Base-by-base conservation (phyloP, 2,113 vertebrate species). In the Oryzias javanicus region DNA sequence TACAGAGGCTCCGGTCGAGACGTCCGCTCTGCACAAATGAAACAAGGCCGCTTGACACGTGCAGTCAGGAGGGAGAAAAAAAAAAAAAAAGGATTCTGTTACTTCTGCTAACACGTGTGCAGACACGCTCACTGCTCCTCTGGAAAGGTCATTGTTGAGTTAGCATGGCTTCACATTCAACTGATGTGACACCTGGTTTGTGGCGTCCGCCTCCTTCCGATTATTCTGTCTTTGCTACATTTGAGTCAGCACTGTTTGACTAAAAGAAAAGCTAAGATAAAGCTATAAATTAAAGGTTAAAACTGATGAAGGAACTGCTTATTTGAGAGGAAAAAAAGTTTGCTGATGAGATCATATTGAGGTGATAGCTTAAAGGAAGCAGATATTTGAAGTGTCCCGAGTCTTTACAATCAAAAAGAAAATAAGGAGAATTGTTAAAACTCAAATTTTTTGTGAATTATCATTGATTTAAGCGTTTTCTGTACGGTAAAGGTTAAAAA, bases 41-140 rank as follows among this genome's bases (percentile, higher is more conserved):
- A 79, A 61, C 66, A 76, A 81, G 83, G 81, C 76, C 80, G 75
- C 64, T 74, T 70, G 44, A 64, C 73, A 76, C 72, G 57, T 74
- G 56, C 67, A 73, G 64, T 83, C 54, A 52, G 49, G 22, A 42
- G 78, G 53, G 59, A 63, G n/a, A 22, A 6, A 47, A 29, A n/a
- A 22, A 41, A 54, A 20, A 19, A n/a, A 18, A n/a, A 53, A 17
- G 24, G 3, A 4, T 49, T 16, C 5, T n/a, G 40, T 29, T 18
- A 48, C 35, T 47, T 55, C 41, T 71, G 60, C 48, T 76, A 59
- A 75, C 60, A 47, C 15, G 48, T 47, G 50, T 68, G 61, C 54
- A 41, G 60, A 56, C 55, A 55, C 27, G 66, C 47, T 64, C 60
- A 61, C 49, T 42, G 60, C 71, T 56, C 57, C 29, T 64, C 60